Conservation (phyloP, 2,797 vertebrate genomes). For the Propithecus perrieri region DNA sequence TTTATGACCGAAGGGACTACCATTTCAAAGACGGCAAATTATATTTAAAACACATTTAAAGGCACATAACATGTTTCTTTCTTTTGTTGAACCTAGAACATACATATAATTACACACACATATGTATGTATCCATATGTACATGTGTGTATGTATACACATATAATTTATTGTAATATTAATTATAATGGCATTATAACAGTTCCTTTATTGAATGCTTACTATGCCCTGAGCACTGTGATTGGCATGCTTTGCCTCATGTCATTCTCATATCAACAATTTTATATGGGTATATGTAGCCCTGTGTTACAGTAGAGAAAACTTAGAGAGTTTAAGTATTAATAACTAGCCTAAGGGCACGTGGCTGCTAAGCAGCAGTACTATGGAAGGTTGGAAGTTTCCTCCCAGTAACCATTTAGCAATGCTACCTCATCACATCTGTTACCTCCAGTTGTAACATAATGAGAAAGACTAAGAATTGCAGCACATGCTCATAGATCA, state of each 20-base stretch:
- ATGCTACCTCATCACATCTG: neutral
- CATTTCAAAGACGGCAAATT: neutral
- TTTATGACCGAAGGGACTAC: neutral
- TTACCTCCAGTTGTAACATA: neutral
- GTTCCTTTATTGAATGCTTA: neutral
- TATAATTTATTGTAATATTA: neutral
- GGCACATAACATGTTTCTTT: neutral
- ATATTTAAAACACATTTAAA: constrained; percentile 46
- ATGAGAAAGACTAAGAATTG: neutral
- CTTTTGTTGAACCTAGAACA: neutral
- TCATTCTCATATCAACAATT: neutral
- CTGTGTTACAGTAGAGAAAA: neutral
- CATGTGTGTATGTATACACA: no score
- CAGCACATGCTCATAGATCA: neutral
- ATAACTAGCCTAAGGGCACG: neutral
- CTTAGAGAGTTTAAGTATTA: neutral
- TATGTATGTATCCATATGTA: neutral
- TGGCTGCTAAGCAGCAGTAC: neutral
- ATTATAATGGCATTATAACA: neutral
- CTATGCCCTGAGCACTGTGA: neutral
- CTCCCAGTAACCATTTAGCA: neutral
- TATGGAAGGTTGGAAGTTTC: neutral
- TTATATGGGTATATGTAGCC: neutral
- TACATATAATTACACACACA: neutral
- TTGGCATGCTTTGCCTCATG: neutral